Base-by-base conservation (phyloP, 2,113 vertebrate species). In the Ornithorhynchus anatinus region DNA sequence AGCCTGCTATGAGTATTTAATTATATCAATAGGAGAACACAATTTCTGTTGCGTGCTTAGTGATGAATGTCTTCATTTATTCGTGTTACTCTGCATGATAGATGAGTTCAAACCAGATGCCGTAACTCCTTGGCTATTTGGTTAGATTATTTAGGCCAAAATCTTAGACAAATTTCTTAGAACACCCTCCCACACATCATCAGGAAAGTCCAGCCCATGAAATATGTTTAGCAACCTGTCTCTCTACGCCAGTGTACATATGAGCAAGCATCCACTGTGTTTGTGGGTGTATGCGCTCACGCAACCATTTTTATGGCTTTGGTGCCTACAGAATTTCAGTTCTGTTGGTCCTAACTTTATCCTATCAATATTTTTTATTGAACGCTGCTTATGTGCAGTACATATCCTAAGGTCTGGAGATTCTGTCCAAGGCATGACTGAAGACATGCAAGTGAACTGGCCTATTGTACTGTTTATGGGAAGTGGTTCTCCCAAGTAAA, bases 11-110 rank as follows among this genome's bases (percentile, higher is more conserved):
- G 90, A 89, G 90, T 89, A 92, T 92, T 93, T 91, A 93, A 94
- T 94, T 94, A 91, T 93, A 92, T 93, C 90, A 91, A 93, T 91
- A 91, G 85, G 44, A 90, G 90, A 93, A 92, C 91, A 92, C 89
- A 90, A 89, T 91, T 93, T 92, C 81, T 93, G 85, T 92, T 93
- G 89, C 89, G 82, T 89, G 87, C 86, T 84, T 90, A 85, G 82
- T 91, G 91, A 92, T 92, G 87, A 94, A 93, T 93, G 92, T 93
- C 91, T 92, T 89, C 86, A 91, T 91, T 91, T 92, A 92, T 92
- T 93, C 91, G 1, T 69, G 66, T 92, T 93, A 91, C 81, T 87
- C 80, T 86, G 75, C 60, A 59, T 88, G 90, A 92, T 90, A 91
- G 81, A 91, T 91, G 88, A 85, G 82, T 84, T 87, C 76, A 85